Conservation (phyloP, 2,888 invertebrate genomes). For the Drosophila algonquin region DNA sequence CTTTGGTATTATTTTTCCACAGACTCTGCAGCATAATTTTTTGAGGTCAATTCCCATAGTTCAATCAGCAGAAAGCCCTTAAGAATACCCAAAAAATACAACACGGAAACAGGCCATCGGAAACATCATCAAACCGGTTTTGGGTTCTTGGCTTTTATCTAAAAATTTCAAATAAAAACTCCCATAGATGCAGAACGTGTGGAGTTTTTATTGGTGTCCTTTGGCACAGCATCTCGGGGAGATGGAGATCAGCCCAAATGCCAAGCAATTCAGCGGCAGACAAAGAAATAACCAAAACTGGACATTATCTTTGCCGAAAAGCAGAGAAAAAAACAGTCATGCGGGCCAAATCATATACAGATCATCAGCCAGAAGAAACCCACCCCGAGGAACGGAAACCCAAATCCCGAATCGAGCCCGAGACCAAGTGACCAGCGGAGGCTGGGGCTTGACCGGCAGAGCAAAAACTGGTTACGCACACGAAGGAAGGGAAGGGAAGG, state of each 20-base stretch:
- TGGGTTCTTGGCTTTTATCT: conserved; percentile 10
- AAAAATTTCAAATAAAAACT: conserved; percentile 6
- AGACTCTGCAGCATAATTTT: background rate
- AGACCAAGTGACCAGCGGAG: conserved; percentile 57
- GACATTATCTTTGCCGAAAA: conserved; percentile 74
- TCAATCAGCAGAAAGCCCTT: background rate
- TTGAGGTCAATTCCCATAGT: background rate
- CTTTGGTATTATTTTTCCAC: background rate
- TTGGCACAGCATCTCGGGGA: conserved; percentile 60
- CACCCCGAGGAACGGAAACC: conserved; percentile 42
- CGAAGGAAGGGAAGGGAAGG: conserved; percentile 23
- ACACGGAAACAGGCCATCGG: conserved; percentile 20
- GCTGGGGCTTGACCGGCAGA: conserved; percentile 38
- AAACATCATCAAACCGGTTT: conserved; percentile 23
- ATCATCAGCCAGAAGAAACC: conserved; percentile 43
- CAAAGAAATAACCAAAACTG: conserved; percentile 63
- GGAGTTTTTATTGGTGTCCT: conserved; percentile 76
- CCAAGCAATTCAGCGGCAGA: conserved; percentile 21
- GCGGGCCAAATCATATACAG: conserved; percentile 68
- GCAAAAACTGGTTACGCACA: conserved; percentile 66
- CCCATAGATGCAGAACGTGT: conserved; percentile 50
- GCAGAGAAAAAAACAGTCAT: conserved; percentile 43
- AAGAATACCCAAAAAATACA: background rate
- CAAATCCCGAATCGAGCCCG: too few species aligned
- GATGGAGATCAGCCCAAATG: conserved; percentile 27